phyloP scores from a whole-genome alignment of 2,888 invertebrate genomes.

The Arctia plantaginis region DNA sequence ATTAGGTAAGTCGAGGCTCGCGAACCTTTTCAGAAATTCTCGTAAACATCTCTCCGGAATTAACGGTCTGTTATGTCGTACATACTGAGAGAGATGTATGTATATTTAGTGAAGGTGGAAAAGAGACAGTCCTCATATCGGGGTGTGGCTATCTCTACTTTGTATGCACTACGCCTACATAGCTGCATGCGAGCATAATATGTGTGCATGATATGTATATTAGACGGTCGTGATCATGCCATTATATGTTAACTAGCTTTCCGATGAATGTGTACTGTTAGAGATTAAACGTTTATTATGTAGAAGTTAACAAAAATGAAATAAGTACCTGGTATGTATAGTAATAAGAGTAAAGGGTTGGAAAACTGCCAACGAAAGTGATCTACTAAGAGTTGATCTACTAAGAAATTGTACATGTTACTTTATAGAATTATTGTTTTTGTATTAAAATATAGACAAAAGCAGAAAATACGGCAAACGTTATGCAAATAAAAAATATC shows the following conservation, averaged over 20 bases:
- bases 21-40: slow-evolving; percentile 58
- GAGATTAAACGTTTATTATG: slow-evolving; percentile 56
- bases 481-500: slow-evolving; percentile 31
- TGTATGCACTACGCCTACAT: slow-evolving; percentile 75
- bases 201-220: slow-evolving; percentile 41
- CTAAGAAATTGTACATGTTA: neutral
- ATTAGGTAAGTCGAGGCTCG: slow-evolving; percentile 57
- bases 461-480: slow-evolving; percentile 27
- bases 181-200: slow-evolving; percentile 69
- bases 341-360: slow-evolving; percentile 30
- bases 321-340: slow-evolving; percentile 13
- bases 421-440: neutral
- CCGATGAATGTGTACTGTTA: slow-evolving; percentile 62
- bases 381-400: neutral
- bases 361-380: slow-evolving; percentile 10
- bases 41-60: slow-evolving; percentile 59
- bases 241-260: slow-evolving; percentile 78
- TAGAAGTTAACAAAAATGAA: slow-evolving; percentile 47
- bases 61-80: slow-evolving; percentile 61
- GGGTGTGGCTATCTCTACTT: slow-evolving; percentile 82
- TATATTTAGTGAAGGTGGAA: slow-evolving; percentile 59
- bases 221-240: slow-evolving; percentile 65
- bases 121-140: slow-evolving; percentile 69
- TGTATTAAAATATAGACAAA: slow-evolving; percentile 15
- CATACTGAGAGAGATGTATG: slow-evolving; percentile 43